Evolutionary conservation across 2,888 invertebrate genomes (phyloP).

Genomic region (Zaprionus lineosus): DNA sequence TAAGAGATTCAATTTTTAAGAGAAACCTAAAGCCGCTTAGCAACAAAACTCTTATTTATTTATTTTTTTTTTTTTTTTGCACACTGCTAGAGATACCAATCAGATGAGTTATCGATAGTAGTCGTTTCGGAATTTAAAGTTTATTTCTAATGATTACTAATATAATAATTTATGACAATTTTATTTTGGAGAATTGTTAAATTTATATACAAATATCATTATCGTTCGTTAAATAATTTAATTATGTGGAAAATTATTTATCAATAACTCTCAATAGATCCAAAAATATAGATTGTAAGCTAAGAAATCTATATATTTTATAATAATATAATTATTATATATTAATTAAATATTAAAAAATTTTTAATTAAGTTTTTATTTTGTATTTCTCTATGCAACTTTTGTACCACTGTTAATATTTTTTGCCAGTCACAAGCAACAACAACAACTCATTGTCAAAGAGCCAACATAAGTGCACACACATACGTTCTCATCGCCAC

Average conservation of each 20-base stretch:
- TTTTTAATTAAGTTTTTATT: not conserved
- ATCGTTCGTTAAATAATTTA: no score
- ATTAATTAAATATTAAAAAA: not conserved
- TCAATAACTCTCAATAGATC: no score
- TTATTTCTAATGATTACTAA: no score
- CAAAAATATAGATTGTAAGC: no score
- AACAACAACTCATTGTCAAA: slow-evolving; percentile 30
- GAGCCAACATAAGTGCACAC: not conserved
- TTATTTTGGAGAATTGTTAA: no score
- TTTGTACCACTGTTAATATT: not conserved
- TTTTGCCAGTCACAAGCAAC: slow-evolving; percentile 58
- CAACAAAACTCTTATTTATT: not conserved
- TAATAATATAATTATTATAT: no score
- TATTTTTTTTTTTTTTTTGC: no score
- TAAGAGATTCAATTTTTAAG: slow-evolving; percentile 34
- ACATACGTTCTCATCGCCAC: no score
- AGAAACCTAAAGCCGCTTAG: slow-evolving; percentile 32
- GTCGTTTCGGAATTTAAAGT: slow-evolving; percentile 6
- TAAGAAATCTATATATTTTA: no score
- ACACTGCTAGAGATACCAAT: slow-evolving; percentile 30
- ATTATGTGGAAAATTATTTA: no score
- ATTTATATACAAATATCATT: no score
- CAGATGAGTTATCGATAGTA: slow-evolving; percentile 41
- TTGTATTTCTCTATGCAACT: slow-evolving; percentile 39
- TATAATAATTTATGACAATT: no score